Evolutionary conservation across 2,113 vertebrate species (phyloP), one percentile per base, ranked within the genome.

Genomic region (Gila orcuttii): DNA sequence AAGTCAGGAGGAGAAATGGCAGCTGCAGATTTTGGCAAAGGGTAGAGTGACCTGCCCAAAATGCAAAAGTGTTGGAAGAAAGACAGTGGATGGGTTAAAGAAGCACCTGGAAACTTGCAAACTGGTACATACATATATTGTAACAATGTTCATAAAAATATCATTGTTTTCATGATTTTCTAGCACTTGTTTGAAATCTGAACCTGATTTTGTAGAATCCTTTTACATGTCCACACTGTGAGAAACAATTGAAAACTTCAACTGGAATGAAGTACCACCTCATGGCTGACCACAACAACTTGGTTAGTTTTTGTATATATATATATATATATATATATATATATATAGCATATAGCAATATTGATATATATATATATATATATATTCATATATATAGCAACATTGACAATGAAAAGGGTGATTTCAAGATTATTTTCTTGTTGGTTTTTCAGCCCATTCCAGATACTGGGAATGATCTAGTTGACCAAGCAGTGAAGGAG

Each of bases 251-350:
- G 31, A 97, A 97, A 89, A 98, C 98, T 28, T 93, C 96, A 76
- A 96, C 97, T 36, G 98, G 97, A 86, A 98, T 99, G 96, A 99
- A 98, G 91, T 99, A 99, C 89, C 97, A 99, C 21, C 91, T 99
- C 92, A 98, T 99, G 97, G 98, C 98, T 36, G 97, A 98, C 88
- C 97, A 98, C 90, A 98, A 96, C 87, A 96, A 95, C 83, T 91
- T 97, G 96, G 97, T 99, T 93, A 93, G 88, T 59, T 52, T 28
- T 12, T 15, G 21, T 25, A 19, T 39, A 3, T 19, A 0, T 42
- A 42, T 36, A 36, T 36, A 9, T 42, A 39, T n/a, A n/a, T n/a
- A n/a, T n/a, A n/a, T n/a, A n/a, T n/a, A n/a, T n/a, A n/a, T n/a
- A n/a, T n/a, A n/a, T n/a, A n/a, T n/a, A n/a, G n/a, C n/a, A 25